phyloP scores from a whole-genome alignment of 2,888 invertebrate species.

The Luperina testacea region DNA sequence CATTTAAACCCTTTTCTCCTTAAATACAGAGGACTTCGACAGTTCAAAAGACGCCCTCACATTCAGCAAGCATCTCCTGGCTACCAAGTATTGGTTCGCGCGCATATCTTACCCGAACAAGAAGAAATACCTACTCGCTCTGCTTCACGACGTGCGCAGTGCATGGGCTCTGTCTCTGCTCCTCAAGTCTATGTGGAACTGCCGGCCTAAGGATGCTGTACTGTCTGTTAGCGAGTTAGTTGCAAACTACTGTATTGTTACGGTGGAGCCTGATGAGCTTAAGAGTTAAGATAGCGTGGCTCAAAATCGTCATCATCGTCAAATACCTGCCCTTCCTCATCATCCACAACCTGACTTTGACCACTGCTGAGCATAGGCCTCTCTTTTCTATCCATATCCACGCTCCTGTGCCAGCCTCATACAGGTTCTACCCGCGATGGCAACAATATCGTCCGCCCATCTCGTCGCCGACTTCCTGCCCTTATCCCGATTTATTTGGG shows the following conservation, averaged over 20 bases:
- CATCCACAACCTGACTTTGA: background rate
- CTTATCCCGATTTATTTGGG: background rate
- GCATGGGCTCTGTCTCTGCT: slow-evolving; percentile 82
- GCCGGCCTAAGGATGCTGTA: slow-evolving; percentile 83
- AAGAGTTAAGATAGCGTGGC: background rate
- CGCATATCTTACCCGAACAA: slow-evolving; percentile 82
- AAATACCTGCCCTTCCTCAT: background rate
- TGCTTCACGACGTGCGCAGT: slow-evolving; percentile 78
- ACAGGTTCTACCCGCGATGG: background rate
- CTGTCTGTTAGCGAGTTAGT: slow-evolving; percentile 79
- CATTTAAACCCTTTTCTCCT: background rate
- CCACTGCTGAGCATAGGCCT: background rate
- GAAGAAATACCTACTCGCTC: slow-evolving; percentile 76
- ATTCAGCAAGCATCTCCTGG: slow-evolving; percentile 77
- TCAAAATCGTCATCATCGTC: background rate
- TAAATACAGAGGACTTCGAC: slow-evolving; percentile 66
- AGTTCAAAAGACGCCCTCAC: slow-evolving; percentile 65
- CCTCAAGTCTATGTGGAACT: slow-evolving; percentile 85
- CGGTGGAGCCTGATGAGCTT: background rate
- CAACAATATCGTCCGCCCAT: background rate
- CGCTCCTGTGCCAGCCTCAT: background rate
- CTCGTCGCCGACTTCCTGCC: background rate
- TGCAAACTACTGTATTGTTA: background rate
- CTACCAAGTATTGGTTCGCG: slow-evolving; percentile 82
- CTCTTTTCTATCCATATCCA: background rate